Base-by-base conservation (phyloP, 2,113 vertebrate species). In the Vireo altiloquus region DNA sequence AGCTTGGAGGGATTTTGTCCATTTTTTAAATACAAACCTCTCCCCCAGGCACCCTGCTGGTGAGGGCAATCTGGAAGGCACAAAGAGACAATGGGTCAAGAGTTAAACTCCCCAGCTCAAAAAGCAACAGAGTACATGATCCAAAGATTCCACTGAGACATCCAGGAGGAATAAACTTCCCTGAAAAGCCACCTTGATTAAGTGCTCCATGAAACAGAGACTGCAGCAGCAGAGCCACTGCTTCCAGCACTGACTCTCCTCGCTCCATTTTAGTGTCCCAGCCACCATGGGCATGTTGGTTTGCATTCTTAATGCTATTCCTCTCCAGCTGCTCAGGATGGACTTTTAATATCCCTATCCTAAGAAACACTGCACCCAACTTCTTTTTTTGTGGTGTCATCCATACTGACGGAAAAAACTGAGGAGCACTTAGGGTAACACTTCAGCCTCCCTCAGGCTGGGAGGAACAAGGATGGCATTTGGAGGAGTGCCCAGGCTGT, bases 51-150 rank as follows among this genome's bases (percentile, higher is more conserved):
- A 70, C 15, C 23, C 22, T 31, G 10, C 54, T 74, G 31, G 53
- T 33, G 35, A 63, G 31, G 28, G 30, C 13, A 76, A 52, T 40
- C 24, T 31, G 77, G 49, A 61, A 82, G 90, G 33, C 65, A 57
- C 47, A 23, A 33, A 79, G 59, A 57, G 37, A 44, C 49, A 72
- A 66, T 3, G 85, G 52, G 33, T 56, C 68, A 87, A 44, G 68
- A 59, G 46, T 74, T 79, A 70, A 82, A 92, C 54, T 86, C 61
- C 37, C 56, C 35, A 85, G 33, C 76, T 93, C 76, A 80, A 44
- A 82, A 76, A 59, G 37, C 54, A 93, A 85, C 59, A 56, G 44
- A 13, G 31, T 47, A 11, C 44, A 47, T 24, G 71, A 77, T 68
- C 53, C 40, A 69, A 68, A 52, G 44, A 33, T n/a, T 76, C 40